Evolutionary conservation across 2,888 invertebrate species (phyloP), one percentile per base, ranked within the genome.

Genomic region (Muschampia plurimacula): DNA sequence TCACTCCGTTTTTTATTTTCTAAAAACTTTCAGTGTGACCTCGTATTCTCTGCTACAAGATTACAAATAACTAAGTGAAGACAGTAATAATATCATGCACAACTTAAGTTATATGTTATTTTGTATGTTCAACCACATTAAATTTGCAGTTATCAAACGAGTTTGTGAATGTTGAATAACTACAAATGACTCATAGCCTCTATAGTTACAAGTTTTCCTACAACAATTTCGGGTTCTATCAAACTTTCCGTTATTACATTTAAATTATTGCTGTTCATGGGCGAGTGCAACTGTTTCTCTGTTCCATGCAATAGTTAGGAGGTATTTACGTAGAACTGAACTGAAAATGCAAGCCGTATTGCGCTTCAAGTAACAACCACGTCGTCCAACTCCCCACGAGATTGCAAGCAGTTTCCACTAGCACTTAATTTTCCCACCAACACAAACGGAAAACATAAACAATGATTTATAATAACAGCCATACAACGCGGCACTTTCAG

Each of bases 391-490:
- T 85, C 85, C 82, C 81, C 81, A 76, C 83, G 84, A 89, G 89
- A 90, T 89, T 86, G 88, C 89, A 83, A 88, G 84, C 86, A 88
- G 88, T 90, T 90, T 87, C 89, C 82, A 89, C 90, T 88, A 90
- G 85, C 90, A 91, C 90, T 92, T 92, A 92, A 92, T 93, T 92
- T 89, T 84, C 85, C 85, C 85, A 89, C 88, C 85, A 90, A 89
- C 88, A 86, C 90, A 93, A 94, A 93, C 94, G 94, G 94, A 94
- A 95, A 94, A 90, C 94, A 94, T 94, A 94, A 94, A 91, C 93
- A 93, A 94, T 94, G 94, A 95, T 94, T 95, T 94, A 95, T 94
- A 93, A 91, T 93, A 93, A 92, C 93, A 88, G 86, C 90, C 90
- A 91, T 89, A 92, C 88, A 92, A 89, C 90, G 92, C 88, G 91